Conservation (phyloP, 2,113 vertebrate species). For the Australoheros scitulus region DNA sequence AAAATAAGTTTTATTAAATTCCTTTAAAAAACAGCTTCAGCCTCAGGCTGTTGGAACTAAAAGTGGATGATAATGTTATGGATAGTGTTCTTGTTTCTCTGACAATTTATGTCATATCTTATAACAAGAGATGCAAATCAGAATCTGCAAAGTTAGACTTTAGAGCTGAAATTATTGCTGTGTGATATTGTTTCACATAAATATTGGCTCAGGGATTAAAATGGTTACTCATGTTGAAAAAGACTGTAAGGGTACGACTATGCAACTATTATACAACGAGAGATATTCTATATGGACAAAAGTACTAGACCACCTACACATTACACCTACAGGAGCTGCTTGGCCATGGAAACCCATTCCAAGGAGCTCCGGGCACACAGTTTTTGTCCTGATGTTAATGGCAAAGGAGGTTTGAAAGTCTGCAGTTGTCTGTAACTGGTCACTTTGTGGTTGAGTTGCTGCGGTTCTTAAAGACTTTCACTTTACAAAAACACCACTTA, state of each 20-base stretch:
- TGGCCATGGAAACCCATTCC: background rate
- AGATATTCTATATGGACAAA: background rate
- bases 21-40: slow-evolving; percentile 29
- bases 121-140: slow-evolving; percentile 28
- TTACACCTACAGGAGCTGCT: background rate
- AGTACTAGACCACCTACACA: background rate
- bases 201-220: slow-evolving; percentile 5
- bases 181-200: slow-evolving; percentile 18
- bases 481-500: background rate
- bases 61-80: slow-evolving; percentile 46
- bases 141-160: slow-evolving; percentile 15
- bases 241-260: background rate
- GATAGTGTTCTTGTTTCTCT: slow-evolving; percentile 38
- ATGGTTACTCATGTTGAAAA: background rate
- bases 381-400: background rate
- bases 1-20: slow-evolving; percentile 67
- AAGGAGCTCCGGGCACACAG: background rate
- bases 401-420: background rate
- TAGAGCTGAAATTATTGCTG: background rate
- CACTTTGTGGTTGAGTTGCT: no score
- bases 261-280: background rate
- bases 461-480: background rate
- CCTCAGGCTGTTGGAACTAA: slow-evolving; percentile 38
- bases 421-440: no score
- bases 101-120: slow-evolving; percentile 43